phyloP scores from a whole-genome alignment of 2,888 invertebrate species.

The Lepeophtheirus nordmannii region DNA sequence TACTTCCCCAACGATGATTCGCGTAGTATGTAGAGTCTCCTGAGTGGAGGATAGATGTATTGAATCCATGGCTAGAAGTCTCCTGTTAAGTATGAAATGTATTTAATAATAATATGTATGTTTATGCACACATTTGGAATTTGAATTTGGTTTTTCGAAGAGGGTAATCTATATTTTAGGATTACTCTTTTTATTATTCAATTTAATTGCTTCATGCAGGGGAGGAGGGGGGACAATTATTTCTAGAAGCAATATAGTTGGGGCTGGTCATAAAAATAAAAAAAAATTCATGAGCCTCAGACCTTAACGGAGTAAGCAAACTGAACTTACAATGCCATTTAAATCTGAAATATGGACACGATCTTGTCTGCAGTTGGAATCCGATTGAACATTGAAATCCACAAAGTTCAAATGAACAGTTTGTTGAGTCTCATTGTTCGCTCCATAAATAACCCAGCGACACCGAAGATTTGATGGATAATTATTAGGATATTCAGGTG shows the following conservation, averaged over 20 bases:
- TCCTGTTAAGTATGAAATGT: too few species aligned
- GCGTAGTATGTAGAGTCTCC: not conserved
- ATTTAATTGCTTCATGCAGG: too few species aligned
- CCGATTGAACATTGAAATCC: not conserved
- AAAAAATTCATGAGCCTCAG: too few species aligned
- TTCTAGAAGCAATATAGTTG: too few species aligned
- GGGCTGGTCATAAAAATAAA: too few species aligned
- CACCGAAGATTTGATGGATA: constrained; percentile 6
- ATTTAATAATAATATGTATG: too few species aligned
- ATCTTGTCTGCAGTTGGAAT: not conserved
- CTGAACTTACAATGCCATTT: not conserved
- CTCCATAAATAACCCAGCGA: constrained; percentile 6
- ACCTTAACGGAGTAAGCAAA: too few species aligned
- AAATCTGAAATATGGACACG: not conserved
- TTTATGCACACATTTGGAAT: too few species aligned
- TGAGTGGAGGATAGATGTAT: not conserved
- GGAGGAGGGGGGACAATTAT: too few species aligned
- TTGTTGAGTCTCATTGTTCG: not conserved
- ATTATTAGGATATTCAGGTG: constrained; percentile 3
- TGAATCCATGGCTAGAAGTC: not conserved
- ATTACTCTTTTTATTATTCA: too few species aligned
- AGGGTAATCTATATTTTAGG: too few species aligned
- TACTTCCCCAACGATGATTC: not conserved
- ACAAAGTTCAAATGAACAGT: not conserved
- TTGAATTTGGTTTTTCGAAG: too few species aligned